Evolutionary conservation across 2,888 invertebrate species (phyloP).

Genomic region (Cephus pygmeus): DNA sequence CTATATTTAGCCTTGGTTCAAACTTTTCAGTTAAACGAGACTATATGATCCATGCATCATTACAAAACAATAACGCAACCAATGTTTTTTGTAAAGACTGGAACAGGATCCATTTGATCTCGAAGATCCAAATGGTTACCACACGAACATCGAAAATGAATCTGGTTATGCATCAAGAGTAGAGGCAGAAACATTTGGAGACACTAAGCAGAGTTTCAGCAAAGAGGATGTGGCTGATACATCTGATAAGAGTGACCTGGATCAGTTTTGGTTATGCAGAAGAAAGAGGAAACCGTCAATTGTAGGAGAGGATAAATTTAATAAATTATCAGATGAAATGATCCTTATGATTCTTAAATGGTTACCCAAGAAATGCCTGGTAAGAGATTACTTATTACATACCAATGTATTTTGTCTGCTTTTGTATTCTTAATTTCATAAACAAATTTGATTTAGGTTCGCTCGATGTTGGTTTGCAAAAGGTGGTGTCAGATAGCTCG

Average conservation of each 20-base stretch:
- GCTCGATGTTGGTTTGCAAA: conserved; percentile 69
- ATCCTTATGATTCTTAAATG: conserved; percentile 84
- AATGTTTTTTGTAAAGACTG: conserved; percentile 32
- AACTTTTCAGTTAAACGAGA: not conserved
- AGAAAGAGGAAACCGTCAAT: conserved; percentile 61
- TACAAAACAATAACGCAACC: not conserved
- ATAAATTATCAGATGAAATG: conserved; percentile 85
- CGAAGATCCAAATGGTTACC: conserved; percentile 45
- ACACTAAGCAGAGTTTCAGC: conserved; percentile 45
- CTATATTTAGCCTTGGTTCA: not conserved
- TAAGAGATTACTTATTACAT: conserved; percentile 67
- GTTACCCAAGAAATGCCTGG: conserved; percentile 85
- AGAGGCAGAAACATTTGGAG: conserved; percentile 47
- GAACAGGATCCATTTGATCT: conserved; percentile 42
- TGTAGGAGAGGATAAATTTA: conserved; percentile 75
- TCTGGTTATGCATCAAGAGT: conserved; percentile 55
- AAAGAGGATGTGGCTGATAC: conserved; percentile 48
- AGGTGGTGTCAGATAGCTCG: conserved; percentile 83
- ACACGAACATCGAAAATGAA: conserved; percentile 44
- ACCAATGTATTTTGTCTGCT: not conserved
- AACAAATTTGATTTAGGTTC: conserved; percentile 47
- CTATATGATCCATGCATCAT: not conserved
- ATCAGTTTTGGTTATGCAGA: conserved; percentile 52
- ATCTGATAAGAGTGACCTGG: conserved; percentile 52
- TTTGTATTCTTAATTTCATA: not conserved